Base-by-base conservation (phyloP, 2,888 invertebrate species). In the Pegoplata infirma region DNA sequence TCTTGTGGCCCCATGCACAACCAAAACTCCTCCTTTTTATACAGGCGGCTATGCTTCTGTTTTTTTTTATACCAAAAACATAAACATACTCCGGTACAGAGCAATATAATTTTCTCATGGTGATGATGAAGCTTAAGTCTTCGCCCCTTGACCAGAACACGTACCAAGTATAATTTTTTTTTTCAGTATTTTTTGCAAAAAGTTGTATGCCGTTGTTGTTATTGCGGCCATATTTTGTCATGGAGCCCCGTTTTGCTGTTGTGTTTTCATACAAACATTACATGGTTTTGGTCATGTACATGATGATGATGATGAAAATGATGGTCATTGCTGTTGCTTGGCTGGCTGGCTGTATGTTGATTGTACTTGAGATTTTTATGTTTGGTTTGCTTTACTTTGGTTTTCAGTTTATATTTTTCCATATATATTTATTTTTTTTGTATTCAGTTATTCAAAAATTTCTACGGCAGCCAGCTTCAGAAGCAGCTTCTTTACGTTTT, bases 61-160 rank as follows among this genome's bases (percentile, higher is more conserved):
- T 66, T 72, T n/a, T n/a, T n/a, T n/a, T n/a, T n/a, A n/a, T n/a
- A n/a, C n/a, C n/a, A n/a, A n/a, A n/a, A n/a, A n/a, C n/a, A n/a
- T n/a, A n/a, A n/a, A n/a, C n/a, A 12, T 40, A n/a, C 36, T 40
- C 25, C 51, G 1, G 19, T 59, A 51, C 36, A 49, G 16, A 46
- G 55, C 32, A 53, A 53, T n/a, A n/a, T 51, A 44, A 59, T 53
- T 53, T 74, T 66, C 74, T 66, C 59, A 67, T 67, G 56, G 68
- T 56, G 64, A 59, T 59, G 71, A 53, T 55, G 46, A 36, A 71
- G 80, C 78, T 73, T 66, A 81, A 76, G 76, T 71, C 76, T 74
- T 68, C 82, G 81, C 82, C 79, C 81, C 81, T 79, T 82, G 82
- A 83, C 84, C 82, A 80, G 82, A 82, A 80, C 87, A 87, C 87